Evolutionary conservation across 1,140 invertebrate species (phyloP).

Genomic region (Orchestia grillus): DNA sequence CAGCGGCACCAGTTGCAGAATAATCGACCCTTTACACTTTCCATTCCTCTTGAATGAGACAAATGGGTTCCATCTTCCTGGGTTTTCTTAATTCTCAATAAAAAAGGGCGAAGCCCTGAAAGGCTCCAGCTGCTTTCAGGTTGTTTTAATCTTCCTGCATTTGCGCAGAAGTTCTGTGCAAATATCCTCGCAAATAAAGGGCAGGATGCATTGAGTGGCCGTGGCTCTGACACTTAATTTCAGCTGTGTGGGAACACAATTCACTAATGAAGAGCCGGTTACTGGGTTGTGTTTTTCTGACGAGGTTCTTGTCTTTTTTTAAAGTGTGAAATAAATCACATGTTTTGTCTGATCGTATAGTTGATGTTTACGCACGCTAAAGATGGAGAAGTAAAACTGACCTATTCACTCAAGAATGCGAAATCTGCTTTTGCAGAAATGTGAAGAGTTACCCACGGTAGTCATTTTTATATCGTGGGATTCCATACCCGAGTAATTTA

Average conservation of each 20-base stretch:
- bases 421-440: neutral
- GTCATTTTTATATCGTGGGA: neutral
- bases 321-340: neutral
- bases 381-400: neutral
- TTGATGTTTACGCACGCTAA: neutral
- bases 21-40: conserved; percentile 1
- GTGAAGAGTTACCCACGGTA: neutral
- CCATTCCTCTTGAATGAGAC: neutral
- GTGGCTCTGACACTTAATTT: neutral
- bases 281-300: neutral
- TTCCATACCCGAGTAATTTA: neutral
- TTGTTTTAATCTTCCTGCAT: neutral
- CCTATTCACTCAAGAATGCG: neutral
- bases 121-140: neutral
- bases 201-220: neutral
- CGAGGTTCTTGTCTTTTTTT: neutral
- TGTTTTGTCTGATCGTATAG: neutral
- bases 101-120: neutral
- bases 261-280: neutral
- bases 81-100: neutral
- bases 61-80: neutral
- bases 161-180: neutral
- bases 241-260: neutral
- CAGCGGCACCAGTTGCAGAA: neutral
- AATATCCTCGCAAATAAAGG: neutral